Evolutionary conservation across 1,140 invertebrate genomes (phyloP).

Genomic region (Trachymyrmex cornetzi): DNA sequence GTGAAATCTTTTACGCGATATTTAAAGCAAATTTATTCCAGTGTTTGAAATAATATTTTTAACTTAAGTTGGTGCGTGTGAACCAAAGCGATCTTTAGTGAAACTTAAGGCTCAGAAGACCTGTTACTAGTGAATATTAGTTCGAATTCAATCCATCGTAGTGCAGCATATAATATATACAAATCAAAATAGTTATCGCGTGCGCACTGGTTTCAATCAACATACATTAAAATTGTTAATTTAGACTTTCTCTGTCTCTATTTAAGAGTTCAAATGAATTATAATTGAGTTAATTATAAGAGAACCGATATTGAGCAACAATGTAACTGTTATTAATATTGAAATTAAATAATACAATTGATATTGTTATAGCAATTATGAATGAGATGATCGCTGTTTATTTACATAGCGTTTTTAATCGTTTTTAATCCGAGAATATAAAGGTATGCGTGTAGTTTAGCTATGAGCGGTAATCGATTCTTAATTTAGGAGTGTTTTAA

Average conservation of each 20-base stretch:
- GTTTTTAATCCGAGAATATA: too few species aligned
- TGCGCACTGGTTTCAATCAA: neutral
- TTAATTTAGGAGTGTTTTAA: too few species aligned
- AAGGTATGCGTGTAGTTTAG: too few species aligned
- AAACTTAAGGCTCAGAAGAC: neutral
- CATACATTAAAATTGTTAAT: neutral
- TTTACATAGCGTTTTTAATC: slow-evolving; percentile 14
- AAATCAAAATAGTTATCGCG: neutral
- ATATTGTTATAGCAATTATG: neutral
- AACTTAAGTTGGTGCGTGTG: neutral
- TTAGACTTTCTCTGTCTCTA: neutral
- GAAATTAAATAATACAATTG: too few species aligned
- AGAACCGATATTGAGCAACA: neutral
- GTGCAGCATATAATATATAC: neutral
- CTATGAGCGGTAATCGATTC: too few species aligned
- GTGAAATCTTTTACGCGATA: neutral
- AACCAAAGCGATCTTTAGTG: neutral
- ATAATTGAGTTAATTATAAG: neutral
- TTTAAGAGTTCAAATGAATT: neutral
- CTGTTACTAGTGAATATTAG: neutral
- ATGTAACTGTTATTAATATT: neutral
- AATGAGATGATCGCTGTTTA: neutral
- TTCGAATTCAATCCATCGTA: slow-evolving; percentile 3
- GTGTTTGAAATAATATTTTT: slow-evolving; percentile 24
- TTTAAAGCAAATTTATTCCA: neutral